Evolutionary conservation across 2,113 vertebrate species (phyloP).

Genomic region (Anseranas semipalmata): DNA sequence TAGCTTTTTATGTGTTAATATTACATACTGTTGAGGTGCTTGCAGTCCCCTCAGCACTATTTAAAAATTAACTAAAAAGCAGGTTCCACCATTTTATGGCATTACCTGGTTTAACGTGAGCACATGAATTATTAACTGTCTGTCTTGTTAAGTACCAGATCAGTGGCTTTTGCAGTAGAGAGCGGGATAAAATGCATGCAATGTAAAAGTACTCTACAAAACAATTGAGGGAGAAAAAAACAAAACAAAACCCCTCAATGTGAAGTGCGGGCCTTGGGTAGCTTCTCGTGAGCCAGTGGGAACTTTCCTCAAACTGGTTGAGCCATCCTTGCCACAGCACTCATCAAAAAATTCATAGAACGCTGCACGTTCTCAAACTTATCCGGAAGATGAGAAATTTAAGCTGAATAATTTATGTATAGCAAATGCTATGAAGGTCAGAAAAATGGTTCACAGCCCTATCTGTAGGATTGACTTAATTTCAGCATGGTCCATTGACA

Average conservation of each 20-base stretch:
- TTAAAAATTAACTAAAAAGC: slow-evolving; percentile 69
- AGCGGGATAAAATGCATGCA: slow-evolving; percentile 80
- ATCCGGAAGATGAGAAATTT: slow-evolving; percentile 22
- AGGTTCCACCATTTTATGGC: slow-evolving; percentile 81
- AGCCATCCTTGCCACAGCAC: slow-evolving; percentile 38
- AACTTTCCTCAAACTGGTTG: slow-evolving; percentile 20
- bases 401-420: slow-evolving; percentile 58
- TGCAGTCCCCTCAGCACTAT: slow-evolving; percentile 71
- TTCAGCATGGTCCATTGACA: not conserved
- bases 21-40: slow-evolving; percentile 79
- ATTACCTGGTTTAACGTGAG: slow-evolving; percentile 94
- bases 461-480: not conserved
- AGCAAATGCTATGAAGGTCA: slow-evolving; percentile 19
- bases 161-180: slow-evolving; percentile 83
- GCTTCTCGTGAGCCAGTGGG: slow-evolving; percentile 33
- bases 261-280: not conserved
- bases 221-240: not conserved
- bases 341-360: slow-evolving; percentile 31
- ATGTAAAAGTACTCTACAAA: slow-evolving; percentile 72
- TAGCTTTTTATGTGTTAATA: slow-evolving; percentile 80
- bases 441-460: not conserved
- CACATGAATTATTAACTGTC: slow-evolving; percentile 90
- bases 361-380: slow-evolving; percentile 35
- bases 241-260: not conserved
- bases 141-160: slow-evolving; percentile 80